Conservation (phyloP, 2,113 vertebrate species). For the Oryctolagus cuniculus region DNA sequence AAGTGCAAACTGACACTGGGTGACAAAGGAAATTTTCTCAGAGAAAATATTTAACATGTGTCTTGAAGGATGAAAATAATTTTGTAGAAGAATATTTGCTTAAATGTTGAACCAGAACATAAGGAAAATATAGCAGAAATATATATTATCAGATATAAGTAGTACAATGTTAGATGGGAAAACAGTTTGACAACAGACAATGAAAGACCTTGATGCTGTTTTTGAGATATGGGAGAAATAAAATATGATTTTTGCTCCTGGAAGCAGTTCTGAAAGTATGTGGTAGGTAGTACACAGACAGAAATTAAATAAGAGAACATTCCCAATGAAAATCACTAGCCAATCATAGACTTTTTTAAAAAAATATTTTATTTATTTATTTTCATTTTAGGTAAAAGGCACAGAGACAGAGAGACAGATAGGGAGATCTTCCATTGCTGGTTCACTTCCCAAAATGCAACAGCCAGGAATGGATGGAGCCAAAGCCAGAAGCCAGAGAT, state of each 20-base stretch:
- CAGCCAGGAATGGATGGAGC: too few relatives aligned
- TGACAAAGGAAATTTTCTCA: not conserved
- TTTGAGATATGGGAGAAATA: not conserved
- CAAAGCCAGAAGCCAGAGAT: too few relatives aligned
- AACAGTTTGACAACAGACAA: not conserved
- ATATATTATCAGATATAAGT: not conserved
- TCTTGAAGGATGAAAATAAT: constrained; percentile 24
- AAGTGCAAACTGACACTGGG: not conserved
- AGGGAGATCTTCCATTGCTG: too few relatives aligned
- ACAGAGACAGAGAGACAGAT: too few relatives aligned
- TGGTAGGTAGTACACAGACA: not conserved
- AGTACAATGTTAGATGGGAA: not conserved
- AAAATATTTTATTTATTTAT: too few relatives aligned
- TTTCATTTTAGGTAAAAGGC: too few relatives aligned
- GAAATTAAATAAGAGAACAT: not conserved
- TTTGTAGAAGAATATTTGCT: not conserved
- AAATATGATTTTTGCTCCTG: not conserved
- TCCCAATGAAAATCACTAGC: not conserved
- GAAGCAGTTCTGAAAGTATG: not conserved
- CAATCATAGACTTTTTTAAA: too few relatives aligned
- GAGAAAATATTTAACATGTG: not conserved
- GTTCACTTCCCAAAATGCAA: too few relatives aligned
- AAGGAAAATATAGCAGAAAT: not conserved
- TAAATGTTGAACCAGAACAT: not conserved
- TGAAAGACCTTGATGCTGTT: not conserved